Conservation (phyloP, 2,797 vertebrate genomes). For the Gymnodraco acuticeps region DNA sequence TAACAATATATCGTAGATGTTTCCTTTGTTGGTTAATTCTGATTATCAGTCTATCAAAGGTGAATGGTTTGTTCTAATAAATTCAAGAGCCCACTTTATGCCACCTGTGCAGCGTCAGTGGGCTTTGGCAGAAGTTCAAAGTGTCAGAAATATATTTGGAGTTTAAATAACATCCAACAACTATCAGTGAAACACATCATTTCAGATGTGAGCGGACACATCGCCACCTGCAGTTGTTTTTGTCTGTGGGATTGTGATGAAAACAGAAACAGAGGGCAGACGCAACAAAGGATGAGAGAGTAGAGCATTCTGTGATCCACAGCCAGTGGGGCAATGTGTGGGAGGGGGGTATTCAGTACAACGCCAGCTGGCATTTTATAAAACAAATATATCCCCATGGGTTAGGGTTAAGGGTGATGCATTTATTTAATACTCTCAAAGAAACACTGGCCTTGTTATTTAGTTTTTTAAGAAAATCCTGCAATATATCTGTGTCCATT, state of each 20-base stretch:
- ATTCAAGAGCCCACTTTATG: neutral
- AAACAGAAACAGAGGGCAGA: slow-evolving; percentile 21
- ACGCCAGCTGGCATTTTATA: slow-evolving; percentile 1
- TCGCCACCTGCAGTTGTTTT: slow-evolving; percentile 45
- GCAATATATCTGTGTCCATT: neutral
- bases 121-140: slow-evolving; percentile 18
- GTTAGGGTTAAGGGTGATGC: neutral
- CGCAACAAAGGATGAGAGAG: neutral
- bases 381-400: slow-evolving; percentile 8
- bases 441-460: neutral
- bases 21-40: neutral
- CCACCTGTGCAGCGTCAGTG: slow-evolving; percentile 24
- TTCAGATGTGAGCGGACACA: slow-evolving; percentile 26
- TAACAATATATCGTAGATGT: neutral
- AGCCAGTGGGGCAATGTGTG: slow-evolving; percentile 14
- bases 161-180: neutral
- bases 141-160: slow-evolving; percentile 4
- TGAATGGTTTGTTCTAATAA: slow-evolving; percentile 25
- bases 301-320: slow-evolving; percentile 15
- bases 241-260: slow-evolving; percentile 19
- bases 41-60: neutral
- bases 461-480: neutral
- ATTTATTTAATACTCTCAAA: neutral
- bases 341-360: neutral
- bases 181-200: slow-evolving; percentile 12